Evolutionary conservation across 2,797 vertebrate genomes (phyloP).

Genomic region (Platyrinchus mystaceus): DNA sequence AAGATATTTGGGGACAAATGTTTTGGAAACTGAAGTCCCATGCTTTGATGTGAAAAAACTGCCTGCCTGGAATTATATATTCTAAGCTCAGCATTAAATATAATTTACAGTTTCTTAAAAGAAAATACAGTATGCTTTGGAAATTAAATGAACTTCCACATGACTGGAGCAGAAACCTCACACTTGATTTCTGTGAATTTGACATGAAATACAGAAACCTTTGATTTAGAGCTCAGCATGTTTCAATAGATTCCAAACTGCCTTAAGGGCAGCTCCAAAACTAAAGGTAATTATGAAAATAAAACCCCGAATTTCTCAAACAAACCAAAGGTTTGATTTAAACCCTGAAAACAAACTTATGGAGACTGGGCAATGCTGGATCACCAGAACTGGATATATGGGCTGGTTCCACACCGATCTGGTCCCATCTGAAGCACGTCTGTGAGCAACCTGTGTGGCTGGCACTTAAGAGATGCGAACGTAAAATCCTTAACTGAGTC

Average conservation of each 20-base stretch:
- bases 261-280: not conserved
- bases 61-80: not conserved
- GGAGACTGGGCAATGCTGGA: not conserved
- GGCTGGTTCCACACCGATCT: not conserved
- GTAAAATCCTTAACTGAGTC: not conserved
- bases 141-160: not conserved
- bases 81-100: not conserved
- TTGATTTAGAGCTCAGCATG: not conserved
- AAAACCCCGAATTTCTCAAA: not conserved
- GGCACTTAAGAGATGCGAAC: not conserved
- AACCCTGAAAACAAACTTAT: not conserved
- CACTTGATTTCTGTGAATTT: not conserved
- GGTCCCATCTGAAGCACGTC: not conserved
- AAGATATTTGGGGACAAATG: not conserved
- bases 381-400: not conserved
- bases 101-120: not conserved
- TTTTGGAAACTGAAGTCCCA: slow-evolving; percentile 8
- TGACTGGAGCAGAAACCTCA: not conserved
- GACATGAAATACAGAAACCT: not conserved
- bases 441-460: not conserved
- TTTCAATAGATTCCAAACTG: not conserved
- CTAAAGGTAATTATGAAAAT: not conserved
- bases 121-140: not conserved
- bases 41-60: not conserved
- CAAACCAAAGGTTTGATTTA: slow-evolving; percentile 1